A percentile compares a stretch with the other conserved stretches of the same genome.
phyloP scores from a whole-genome alignment of 2,888 invertebrate species.

The Phlogophora meticulosa region DNA sequence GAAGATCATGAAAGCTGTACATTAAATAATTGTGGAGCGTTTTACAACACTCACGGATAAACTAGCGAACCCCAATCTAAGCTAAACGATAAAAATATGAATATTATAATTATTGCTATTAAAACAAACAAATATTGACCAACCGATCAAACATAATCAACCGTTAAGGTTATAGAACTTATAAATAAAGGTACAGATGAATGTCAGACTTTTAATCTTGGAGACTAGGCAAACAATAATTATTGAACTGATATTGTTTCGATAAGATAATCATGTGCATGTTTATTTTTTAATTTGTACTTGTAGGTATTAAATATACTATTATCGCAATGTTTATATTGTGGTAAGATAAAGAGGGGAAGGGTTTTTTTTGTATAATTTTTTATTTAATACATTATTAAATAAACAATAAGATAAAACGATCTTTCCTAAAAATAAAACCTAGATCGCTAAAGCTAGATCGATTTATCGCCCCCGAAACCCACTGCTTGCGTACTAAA shows the following conservation, averaged over 20 bases:
- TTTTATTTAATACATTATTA: no score
- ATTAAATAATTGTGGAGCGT: no score
- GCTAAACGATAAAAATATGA: slow-evolving; percentile 9
- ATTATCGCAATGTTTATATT: background rate
- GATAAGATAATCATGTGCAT: slow-evolving; percentile 42
- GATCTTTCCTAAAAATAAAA: no score
- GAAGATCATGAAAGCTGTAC: no score
- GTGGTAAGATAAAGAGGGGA: background rate
- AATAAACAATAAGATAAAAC: no score
- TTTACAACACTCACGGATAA: background rate
- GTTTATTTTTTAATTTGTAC: background rate
- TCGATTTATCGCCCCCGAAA: no score
- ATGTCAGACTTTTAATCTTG: slow-evolving; percentile 57
- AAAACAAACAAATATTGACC: slow-evolving; percentile 40
- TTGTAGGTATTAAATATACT: background rate
- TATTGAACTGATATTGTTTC: slow-evolving; percentile 44
- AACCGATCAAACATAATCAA: slow-evolving; percentile 30
- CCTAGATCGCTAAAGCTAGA: no score
- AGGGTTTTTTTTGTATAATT: no score
- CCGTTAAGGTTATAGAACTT: slow-evolving; percentile 51
- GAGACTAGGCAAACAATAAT: slow-evolving; percentile 37
- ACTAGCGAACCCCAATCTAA: background rate
- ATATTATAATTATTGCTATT: slow-evolving; percentile 15
- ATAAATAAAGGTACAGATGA: slow-evolving; percentile 31
- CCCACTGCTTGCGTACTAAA: no score